A percentile compares a stretch with the other conserved stretches of the same genome.
phyloP scores from a whole-genome alignment of 2,888 invertebrate genomes.

The Dichetophora obliterata region DNA sequence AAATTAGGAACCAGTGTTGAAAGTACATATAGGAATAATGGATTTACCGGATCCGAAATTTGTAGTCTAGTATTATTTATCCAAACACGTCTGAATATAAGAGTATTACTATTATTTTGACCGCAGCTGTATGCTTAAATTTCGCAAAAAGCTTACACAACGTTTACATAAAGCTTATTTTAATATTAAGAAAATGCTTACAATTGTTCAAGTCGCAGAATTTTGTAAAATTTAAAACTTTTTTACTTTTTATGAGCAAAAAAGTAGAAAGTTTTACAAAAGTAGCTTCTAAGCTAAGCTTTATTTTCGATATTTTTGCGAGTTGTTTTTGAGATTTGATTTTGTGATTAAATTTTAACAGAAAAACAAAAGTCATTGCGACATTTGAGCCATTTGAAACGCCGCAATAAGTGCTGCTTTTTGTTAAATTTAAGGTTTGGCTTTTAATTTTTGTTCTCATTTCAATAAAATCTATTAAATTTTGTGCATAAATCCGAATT shows the following conservation, averaged over 20 bases:
- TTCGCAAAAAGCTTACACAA: neutral
- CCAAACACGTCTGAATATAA: too few species aligned
- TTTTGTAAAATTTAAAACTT: constrained; percentile 11
- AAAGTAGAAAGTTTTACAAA: constrained; percentile 23
- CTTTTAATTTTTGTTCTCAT: neutral
- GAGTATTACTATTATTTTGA: too few species aligned
- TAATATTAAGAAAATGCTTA: too few species aligned
- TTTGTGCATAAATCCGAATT: neutral
- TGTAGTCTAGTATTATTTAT: too few species aligned
- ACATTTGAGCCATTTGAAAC: neutral
- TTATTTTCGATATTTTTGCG: neutral
- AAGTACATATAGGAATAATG: too few species aligned
- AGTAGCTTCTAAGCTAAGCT: neutral
- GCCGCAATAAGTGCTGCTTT: constrained; percentile 7
- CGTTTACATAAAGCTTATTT: too few species aligned
- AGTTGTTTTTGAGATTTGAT: neutral
- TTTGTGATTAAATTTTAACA: neutral
- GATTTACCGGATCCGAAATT: too few species aligned
- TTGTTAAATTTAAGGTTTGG: neutral
- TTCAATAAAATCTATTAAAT: neutral
- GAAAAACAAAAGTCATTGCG: constrained; percentile 24
- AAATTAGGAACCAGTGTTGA: too few species aligned
- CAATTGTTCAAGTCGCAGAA: neutral
- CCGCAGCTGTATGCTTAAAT: too few species aligned
- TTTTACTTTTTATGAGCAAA: neutral